Evolutionary conservation across 2,888 invertebrate genomes (phyloP).

Genomic region (Hydrotaea cyrtoneurina): DNA sequence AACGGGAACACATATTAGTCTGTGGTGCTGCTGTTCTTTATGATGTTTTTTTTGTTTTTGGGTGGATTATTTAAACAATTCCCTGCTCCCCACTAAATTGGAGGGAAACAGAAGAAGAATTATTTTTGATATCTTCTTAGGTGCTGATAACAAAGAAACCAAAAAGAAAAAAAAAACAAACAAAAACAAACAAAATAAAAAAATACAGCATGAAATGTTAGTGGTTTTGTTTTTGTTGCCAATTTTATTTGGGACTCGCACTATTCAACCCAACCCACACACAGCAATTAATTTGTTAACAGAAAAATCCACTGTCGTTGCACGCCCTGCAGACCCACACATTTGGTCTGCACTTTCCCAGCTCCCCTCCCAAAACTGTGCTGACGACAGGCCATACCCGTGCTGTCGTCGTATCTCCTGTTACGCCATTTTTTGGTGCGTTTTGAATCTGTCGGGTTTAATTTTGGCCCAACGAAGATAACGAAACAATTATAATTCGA

Average conservation of each 20-base stretch:
- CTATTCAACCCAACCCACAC: background rate
- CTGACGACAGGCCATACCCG: background rate
- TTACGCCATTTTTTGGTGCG: background rate
- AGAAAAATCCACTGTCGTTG: background rate
- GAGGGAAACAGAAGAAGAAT: background rate
- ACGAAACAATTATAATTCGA: background rate
- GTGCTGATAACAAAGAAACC: conserved; percentile 19
- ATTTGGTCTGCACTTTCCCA: background rate
- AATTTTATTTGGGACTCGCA: background rate
- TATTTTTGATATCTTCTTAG: conserved; percentile 38
- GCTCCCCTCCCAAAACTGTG: background rate
- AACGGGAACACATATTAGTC: background rate
- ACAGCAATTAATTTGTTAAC: background rate
- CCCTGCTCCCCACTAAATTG: background rate
- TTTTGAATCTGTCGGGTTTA: background rate
- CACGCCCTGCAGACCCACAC: background rate
- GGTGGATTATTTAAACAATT: background rate
- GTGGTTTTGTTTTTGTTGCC: background rate
- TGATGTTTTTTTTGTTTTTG: background rate
- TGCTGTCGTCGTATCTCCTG: background rate
- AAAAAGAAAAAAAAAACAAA: conserved; percentile 14
- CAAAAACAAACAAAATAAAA: background rate
- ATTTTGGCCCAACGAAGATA: background rate
- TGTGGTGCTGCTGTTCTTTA: background rate
- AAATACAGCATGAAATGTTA: background rate